A percentile compares a stretch with the other conserved stretches of the same genome.
Conservation (phyloP, 2,113 vertebrate species). For the Larimichthys polyactis region DNA sequence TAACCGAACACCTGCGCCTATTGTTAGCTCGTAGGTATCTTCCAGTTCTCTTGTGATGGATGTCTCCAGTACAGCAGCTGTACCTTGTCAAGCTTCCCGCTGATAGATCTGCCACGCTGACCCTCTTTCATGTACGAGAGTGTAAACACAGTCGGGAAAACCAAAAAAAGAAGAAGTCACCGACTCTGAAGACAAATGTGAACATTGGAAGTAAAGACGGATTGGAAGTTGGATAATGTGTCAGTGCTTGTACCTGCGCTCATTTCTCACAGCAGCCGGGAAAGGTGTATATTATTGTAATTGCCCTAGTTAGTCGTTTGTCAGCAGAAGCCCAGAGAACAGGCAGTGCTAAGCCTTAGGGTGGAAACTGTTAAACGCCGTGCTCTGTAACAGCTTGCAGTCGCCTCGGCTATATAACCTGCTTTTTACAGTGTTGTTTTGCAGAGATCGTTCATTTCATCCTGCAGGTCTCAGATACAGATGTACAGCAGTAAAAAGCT, state of each 20-base stretch:
- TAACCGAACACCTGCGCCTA: constrained; percentile 54
- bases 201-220: constrained; percentile 44
- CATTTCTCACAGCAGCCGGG: constrained; percentile 63
- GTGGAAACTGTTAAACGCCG: constrained; percentile 39
- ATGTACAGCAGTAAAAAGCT: not conserved
- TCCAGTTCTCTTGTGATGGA: constrained; percentile 54
- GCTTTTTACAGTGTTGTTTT: constrained; percentile 32
- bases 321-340: constrained; percentile 63
- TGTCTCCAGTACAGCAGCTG: constrained; percentile 54
- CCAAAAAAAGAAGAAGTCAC: not conserved
- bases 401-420: constrained; percentile 11
- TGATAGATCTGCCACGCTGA: constrained; percentile 56
- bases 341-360: constrained; percentile 58
- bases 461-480: not conserved
- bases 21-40: constrained; percentile 37
- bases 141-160: constrained; percentile 56
- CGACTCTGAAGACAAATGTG: constrained; percentile 49
- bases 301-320: constrained; percentile 71
- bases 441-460: constrained; percentile 2
- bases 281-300: constrained; percentile 80
- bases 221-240: constrained; percentile 65
- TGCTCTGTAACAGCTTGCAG: constrained; percentile 59
- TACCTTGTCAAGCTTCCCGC: constrained; percentile 18
- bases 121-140: constrained; percentile 52
- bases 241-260: constrained; percentile 68